Base-by-base conservation (phyloP, 92 coral and sea anemone species). In the Palythoa grandiflora region DNA sequence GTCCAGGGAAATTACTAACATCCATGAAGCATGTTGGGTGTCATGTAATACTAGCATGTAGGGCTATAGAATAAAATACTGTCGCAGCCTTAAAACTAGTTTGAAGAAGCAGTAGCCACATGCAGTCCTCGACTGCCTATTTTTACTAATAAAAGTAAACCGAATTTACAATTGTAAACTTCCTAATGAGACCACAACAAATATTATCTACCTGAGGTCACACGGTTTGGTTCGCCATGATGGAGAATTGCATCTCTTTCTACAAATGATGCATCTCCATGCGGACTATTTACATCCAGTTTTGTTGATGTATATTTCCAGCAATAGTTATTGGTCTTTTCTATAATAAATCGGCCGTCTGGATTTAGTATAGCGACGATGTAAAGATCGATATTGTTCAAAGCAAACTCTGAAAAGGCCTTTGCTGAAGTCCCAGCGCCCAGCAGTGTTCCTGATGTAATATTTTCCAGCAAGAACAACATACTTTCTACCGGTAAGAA, bases 401-500 rank as follows among this genome's bases (percentile, higher is more conserved):
- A 70, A 60, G 93, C 86, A 86, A 91, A 95, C 51, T 84, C 79
- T 17, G 98, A 88, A 88, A 93, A 95, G 74, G 84, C 89, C 68
- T 83, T 60, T 63, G 61, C 92, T 14, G 54, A 35, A 1, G 96
- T 84, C 38, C 77, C 70, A 0, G 40, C 47, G 2, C 73, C 85
- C 15, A 87, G 17, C 59, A 83, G 88, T 83, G 80, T 77, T 14
- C 98, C 98, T 68, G 87, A 51, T 6, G 98, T 95, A 40, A 95
- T 80, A 70, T 93, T 95, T 51, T 90, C 66, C 9, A 95, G 76
- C 50, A 95, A 87, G 83, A 89, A 71, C 35, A 95, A 71, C 96
- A 95, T 90, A 52, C 98, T 95, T 68, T 95, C 93, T 2, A 95
- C 96, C 2, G 98, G 98, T 77, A 95, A 83, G 79, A 89, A 93